phyloP scores from a whole-genome alignment of 1,140 invertebrate genomes.

The Diorhabda elongata region DNA sequence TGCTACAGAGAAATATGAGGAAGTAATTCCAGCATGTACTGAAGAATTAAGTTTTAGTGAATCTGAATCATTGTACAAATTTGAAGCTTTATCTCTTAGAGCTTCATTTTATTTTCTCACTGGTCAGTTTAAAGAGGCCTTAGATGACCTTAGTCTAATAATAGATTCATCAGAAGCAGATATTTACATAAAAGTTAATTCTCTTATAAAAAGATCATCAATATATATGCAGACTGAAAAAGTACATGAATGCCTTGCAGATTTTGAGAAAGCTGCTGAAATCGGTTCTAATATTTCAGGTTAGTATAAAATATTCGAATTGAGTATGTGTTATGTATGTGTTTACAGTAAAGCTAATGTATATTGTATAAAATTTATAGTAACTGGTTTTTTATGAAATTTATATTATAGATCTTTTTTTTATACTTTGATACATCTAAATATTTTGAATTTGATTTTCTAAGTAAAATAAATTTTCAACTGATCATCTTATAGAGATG shows the following conservation, averaged over 20 bases:
- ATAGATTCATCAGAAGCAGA: conserved; percentile 57
- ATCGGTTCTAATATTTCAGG: conserved; percentile 78
- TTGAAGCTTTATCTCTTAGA: conserved; percentile 70
- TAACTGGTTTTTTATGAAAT: no score
- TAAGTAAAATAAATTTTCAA: no score
- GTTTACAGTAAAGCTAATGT: no score
- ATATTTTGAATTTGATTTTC: no score
- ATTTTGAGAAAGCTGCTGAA: conserved; percentile 71
- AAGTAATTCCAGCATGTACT: conserved; percentile 73
- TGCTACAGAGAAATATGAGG: conserved; percentile 67
- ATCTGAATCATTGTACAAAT: conserved; percentile 50
- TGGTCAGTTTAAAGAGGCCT: conserved; percentile 66
- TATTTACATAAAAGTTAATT: conserved; percentile 71
- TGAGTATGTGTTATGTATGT: no score
- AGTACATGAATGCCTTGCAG: conserved; percentile 66
- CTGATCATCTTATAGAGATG: no score
- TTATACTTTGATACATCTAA: no score
- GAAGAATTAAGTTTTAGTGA: conserved; percentile 71
- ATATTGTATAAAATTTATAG: no score
- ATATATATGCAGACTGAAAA: conserved; percentile 76
- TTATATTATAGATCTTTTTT: no score
- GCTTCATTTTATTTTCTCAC: conserved; percentile 78
- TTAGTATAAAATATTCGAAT: conserved; percentile 39
- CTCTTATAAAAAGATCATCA: conserved; percentile 84
- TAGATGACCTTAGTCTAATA: conserved; percentile 65